Base-by-base conservation (phyloP, 2,113 vertebrate genomes). In the Desmodus rotundus region DNA sequence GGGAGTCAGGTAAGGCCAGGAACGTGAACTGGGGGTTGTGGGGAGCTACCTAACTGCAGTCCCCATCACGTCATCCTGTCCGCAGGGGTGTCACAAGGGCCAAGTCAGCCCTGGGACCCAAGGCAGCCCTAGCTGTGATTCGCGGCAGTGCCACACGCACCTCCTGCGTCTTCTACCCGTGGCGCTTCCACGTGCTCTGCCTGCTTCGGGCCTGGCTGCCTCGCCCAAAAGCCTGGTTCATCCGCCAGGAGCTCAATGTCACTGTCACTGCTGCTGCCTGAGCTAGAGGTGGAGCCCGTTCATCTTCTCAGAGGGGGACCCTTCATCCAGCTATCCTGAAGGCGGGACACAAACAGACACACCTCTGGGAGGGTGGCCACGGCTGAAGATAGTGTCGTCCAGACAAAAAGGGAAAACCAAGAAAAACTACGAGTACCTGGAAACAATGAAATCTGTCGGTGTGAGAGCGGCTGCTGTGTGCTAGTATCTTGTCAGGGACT, bases 71-170 rank as follows among this genome's bases (percentile, higher is more conserved):
- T 43, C 20, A 15, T 84, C 31, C 82, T 9, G 11, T 93, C 43
- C 65, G 28, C 70, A 94, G 96, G 63, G 85, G 85, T 26, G 26
- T 96, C 88, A 43, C 58, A 7, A 73, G 61, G 43, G 70, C 85
- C 85, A 58, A 4, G 68, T 65, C 33, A 3, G 50, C 93, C 11
- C 99, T 99, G 0, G 98, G 98, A 17, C 47, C 98, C 7, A 99
- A 99, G 2, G 98, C 99, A 0, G 99, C 99, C 0, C 94, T 99
- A 45, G 98, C 99, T 52, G 99, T 99, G 94, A 96, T 99, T 86
- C 98, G 58, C 0, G 98, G 98, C 0, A 98, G 99, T 16, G 98
- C 98, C 1, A 96, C 93, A 0, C 98, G 98, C 13, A 81, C 97
- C 13, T 38, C 20, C 0, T 98, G 99, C 67, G 54, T 99, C 14